Base-by-base conservation (phyloP, 2,888 invertebrate genomes). In the Zygaena filipendulae region DNA sequence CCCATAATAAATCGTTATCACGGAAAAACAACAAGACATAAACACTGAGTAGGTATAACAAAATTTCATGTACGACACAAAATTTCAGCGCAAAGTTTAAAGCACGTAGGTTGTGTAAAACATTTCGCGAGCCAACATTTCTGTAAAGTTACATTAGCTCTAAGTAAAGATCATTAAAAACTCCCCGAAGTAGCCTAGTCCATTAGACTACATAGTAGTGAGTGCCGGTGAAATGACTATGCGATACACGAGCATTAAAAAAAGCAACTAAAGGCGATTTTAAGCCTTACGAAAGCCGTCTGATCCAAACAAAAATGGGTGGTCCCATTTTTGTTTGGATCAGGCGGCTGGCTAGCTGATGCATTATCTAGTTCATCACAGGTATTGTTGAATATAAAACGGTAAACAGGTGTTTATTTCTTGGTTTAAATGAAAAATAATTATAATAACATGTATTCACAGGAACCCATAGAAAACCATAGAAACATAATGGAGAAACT, bases 91-190 rank as follows among this genome's bases (percentile, higher is more conserved):
- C 36, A 23, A 39, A 49, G 43, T 47, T 44, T 39, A 43, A 48
- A 37, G 36, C 32, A 39, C 44, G 47, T 38, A 52, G 44, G 40
- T 42, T 39, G 32, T 35, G 33, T 27, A 30, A 29, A 45, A 50
- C 52, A 59, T 58, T 64, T 66, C 53, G 47, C 57, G 44, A 47
- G 49, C 45, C 40, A 47, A 52, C 46, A 47, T 66, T 62, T 52
- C n/a, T 61, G 55, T 59, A 52, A 60, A 51, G 57, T 57, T 54
- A 58, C 60, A 66, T 68, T 67, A 68, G 59, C 59, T 54, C 45
- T 57, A 49, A 62, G 63, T 58, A 59, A 66, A 62, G 60, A 66
- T 67, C 68, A 68, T 71, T 74, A 70, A 68, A 71, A 69, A n/a
- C n/a, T n/a, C 59, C 70, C 60, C 54, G 49, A 62, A 70, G 68